A percentile compares a stretch with the other conserved stretches of the same genome.
Evolutionary conservation across 2,113 vertebrate genomes (phyloP).

Genomic region (Pelodiscus sinensis): DNA sequence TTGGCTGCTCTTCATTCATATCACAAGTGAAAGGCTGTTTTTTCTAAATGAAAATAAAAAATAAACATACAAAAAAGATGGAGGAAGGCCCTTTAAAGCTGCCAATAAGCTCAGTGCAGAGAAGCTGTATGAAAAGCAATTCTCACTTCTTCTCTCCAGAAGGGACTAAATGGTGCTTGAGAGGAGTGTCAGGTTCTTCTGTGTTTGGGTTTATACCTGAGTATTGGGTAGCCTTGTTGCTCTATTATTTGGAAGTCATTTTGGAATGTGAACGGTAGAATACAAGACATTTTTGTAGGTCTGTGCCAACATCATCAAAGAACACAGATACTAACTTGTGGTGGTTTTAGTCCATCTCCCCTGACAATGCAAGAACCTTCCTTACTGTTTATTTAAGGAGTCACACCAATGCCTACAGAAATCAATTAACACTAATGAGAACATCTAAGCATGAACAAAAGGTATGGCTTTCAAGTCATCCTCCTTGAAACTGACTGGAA

Average conservation of each 20-base stretch:
- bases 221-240: neutral
- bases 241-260: neutral
- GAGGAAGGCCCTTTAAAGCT: neutral
- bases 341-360: neutral
- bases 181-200: neutral
- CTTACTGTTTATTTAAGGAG: neutral
- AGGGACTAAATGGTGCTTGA: fast-evolving
- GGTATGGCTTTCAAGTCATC: neutral
- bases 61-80: fast-evolving
- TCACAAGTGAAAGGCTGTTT: neutral
- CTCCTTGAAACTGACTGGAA: neutral
- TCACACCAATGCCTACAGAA: neutral
- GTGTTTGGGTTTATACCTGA: fast-evolving
- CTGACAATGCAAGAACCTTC: neutral
- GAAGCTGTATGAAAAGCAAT: fast-evolving
- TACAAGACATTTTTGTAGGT: neutral
- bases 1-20: neutral
- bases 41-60: neutral
- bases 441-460: neutral
- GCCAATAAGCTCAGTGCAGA: fast-evolving
- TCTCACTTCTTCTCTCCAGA: neutral
- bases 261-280: neutral
- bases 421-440: neutral
- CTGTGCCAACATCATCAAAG: neutral
- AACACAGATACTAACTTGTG: neutral